Base-by-base conservation (phyloP, 1,140 invertebrate species). In the Zophobas atratus region DNA sequence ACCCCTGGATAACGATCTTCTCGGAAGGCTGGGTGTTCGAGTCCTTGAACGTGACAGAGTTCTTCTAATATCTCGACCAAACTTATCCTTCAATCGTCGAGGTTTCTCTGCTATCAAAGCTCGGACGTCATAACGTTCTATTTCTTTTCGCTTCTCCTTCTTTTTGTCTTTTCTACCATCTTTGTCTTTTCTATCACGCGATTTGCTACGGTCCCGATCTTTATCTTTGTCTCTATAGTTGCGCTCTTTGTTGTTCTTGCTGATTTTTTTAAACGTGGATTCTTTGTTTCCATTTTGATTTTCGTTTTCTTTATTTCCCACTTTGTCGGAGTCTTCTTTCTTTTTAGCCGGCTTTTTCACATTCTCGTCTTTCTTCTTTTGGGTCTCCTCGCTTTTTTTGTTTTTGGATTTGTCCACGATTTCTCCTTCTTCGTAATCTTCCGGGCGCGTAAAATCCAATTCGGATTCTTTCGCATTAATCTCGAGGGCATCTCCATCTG, bases 211-310 rank as follows among this genome's bases (percentile, higher is more conserved):
- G 55, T 78, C 73, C 48, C 74, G 80, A 77, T 81, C 82, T 74
- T 93, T 92, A 53, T 94, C 93, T 0, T 93, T 92, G 51, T 94
- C 93, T 0, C 95, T 88, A 83, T 96, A 97, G 82, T 94, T 95
- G 70, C 95, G 87, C 78, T 94, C 94, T 84, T 95, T 95, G 2
- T 91, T 92, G 79, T 87, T 93, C 83, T 94, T 95, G 5, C 93
- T 93, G 0, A 94, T 87, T 85, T 96, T 95, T 81, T 96, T 96
- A 88, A 96, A 97, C 0, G 91, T 86, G 36, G 92, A 86, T 60
- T 87, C 84, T 80, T 84, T 88, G 6, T 77, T 77, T 81, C 86
- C 86, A 8, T 77, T 77, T 82, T 87, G 86, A 72, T 86, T 86
- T 57, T 84, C 83, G 75, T 84, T 84, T 77, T 81, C 79, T 81